Base-by-base conservation (phyloP, 2,797 vertebrate genomes). In the Pterois miles region DNA sequence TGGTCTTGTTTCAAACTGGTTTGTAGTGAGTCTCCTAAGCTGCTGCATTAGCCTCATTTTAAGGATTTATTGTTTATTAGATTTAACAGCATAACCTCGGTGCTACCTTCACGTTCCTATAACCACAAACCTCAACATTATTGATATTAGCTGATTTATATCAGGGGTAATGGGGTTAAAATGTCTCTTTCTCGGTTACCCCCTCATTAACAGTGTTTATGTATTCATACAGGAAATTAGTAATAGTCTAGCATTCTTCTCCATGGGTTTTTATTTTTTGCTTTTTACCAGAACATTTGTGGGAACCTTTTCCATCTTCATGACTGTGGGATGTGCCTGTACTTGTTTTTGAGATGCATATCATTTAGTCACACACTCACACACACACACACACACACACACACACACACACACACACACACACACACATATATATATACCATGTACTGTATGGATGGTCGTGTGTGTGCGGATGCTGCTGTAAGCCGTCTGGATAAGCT, bases 331-430 rank as follows among this genome's bases (percentile, higher is more conserved):
- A 79, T 65, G n/a, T 0, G 36, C 20, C 43, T 57, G 50, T 31
- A 40, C 16, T 59, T 74, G 60, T 74, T 83, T 71, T 27, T 69
- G 12, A 70, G 22, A 83, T 74, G 64, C 57, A 79, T 69, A 78
- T 78, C 38, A 78, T 62, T 20, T 13, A 72, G 23, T 40, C 13
- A 22, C 71, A 33, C 34, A 25, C 36, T 53, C 67, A 71, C 56
- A 40, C 52, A 53, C 43, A 46, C 23, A 63, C 57, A 66, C 54
- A 40, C 63, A 56, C n/a, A 52, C 63, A 72, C 65, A 73, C 33
- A 54, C 50, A 71, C 53, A 66, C 54, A 40, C 63, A 56, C n/a
- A 52, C 63, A 72, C 65, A 73, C 33, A 54, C 50, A 71, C 25
- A 40, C 33, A 22, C 25, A 65, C 25, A 43, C 3, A n/a, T 43